Conservation (phyloP, 2,113 vertebrate species). For the Lophura nycthemera region DNA sequence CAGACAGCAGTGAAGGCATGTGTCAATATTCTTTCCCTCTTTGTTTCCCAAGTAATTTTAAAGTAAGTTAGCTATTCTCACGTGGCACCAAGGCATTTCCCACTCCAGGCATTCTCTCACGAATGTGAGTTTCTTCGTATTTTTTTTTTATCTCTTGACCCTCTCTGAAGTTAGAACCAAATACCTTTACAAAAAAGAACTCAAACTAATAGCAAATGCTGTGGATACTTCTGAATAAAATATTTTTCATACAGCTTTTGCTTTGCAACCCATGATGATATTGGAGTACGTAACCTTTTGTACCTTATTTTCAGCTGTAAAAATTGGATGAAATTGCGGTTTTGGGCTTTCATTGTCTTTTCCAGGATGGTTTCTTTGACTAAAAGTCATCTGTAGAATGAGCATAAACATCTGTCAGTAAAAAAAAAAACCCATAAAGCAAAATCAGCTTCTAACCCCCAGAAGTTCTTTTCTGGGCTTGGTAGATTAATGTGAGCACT, state of each 20-base stretch:
- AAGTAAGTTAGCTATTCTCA: neutral
- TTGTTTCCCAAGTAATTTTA: neutral
- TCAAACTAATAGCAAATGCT: neutral
- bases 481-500: neutral
- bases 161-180: neutral
- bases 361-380: neutral
- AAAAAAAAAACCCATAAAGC: neutral
- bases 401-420: neutral
- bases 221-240: neutral
- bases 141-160: neutral
- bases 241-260: neutral
- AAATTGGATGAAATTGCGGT: neutral
- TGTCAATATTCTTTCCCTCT: neutral
- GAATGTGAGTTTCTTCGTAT: neutral
- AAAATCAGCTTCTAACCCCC: neutral
- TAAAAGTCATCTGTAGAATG: neutral
- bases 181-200: neutral
- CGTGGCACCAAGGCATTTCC: neutral
- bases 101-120: neutral
- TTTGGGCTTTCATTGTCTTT: neutral
- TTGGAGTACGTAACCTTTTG: neutral
- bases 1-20: rapidly evolving
- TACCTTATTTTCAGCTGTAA: neutral
- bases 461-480: conserved; percentile 4
- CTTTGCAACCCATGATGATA: neutral